Evolutionary conservation across 2,113 vertebrate species (phyloP), one percentile per base, ranked within the genome.

Genomic region (Rhea pennata): DNA sequence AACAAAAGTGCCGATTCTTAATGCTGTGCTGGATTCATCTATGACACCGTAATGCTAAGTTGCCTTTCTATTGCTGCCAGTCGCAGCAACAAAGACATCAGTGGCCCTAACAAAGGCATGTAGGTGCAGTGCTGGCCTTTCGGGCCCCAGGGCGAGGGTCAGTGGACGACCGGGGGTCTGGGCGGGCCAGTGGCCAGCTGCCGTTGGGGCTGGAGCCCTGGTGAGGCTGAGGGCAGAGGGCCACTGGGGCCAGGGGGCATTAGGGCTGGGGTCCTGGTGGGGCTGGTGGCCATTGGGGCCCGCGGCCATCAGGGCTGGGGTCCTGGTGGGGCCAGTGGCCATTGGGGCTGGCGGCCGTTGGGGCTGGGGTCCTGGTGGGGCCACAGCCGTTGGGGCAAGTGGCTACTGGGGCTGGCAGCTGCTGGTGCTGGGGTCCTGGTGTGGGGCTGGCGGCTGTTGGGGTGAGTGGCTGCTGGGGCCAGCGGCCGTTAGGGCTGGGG

Each of bases 21-120:
- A 2, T 0, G 42, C 31, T 19, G 23, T 1, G 0, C 9, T 4
- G 4, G 9, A 6, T 9, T 16, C 0, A 4, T 1, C 8, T 11
- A 1, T 23, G 8, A 3, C 12, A 24, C 54, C 31, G 0, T 2
- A 3, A 5, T 1, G 11, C 10, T 5, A 27, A 17, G 56, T 15
- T 31, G 56, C 53, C 26, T 46, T 56, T 14, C 6, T 2, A 3
- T 11, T 12, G 66, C 53, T 16, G 1, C 2, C 2, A 36, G 7
- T 5, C 19, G 1, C 59, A 1, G n/a, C 4, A 14, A 29, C 15
- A 39, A 12, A 6, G 24, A 40, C 5, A 2, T 5, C 0, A n/a
- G 6, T n/a, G 22, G 15, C 3, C 33, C 19, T 2, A 12, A 11
- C 1, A 1, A 0, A 31, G 17, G 48, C 2, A 1, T 0, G 3